Evolutionary conservation across 2,888 invertebrate genomes (phyloP).

Genomic region (Strigamia maritima): DNA sequence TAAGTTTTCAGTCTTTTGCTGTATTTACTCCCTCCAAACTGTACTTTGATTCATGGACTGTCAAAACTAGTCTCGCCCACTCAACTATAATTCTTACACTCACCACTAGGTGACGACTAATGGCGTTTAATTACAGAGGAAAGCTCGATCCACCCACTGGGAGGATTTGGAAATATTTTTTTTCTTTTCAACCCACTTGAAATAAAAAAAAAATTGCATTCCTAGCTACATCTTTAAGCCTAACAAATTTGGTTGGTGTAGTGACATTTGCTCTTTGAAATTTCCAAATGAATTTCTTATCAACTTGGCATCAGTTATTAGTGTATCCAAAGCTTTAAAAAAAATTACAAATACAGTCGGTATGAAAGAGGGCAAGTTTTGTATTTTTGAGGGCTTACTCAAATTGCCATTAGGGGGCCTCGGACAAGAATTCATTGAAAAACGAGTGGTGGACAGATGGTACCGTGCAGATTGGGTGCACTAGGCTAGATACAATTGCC

Average conservation of each 20-base stretch:
- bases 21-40: slow-evolving; percentile 12
- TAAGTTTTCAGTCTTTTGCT: slow-evolving; percentile 21
- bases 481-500: slow-evolving; percentile 22
- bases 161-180: slow-evolving; percentile 13
- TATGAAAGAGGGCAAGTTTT: slow-evolving; percentile 9
- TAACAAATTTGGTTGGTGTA: neutral
- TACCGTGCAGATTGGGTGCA: slow-evolving; percentile 19
- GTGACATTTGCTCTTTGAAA: neutral
- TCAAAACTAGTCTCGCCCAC: slow-evolving; percentile 23
- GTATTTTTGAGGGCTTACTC: slow-evolving; percentile 14
- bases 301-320: neutral
- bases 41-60: slow-evolving; percentile 19
- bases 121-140: slow-evolving; percentile 17
- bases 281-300: neutral
- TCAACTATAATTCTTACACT: slow-evolving; percentile 19
- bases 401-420: slow-evolving; percentile 16
- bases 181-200: neutral
- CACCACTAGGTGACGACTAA: slow-evolving; percentile 23
- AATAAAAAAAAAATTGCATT: neutral
- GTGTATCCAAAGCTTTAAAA: neutral
- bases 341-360: neutral
- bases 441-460: slow-evolving; percentile 19
- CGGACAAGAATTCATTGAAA: slow-evolving; percentile 14
- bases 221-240: neutral
- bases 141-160: slow-evolving; percentile 19